Evolutionary conservation across 2,888 invertebrate genomes (phyloP).

Genomic region (Thysanoteuthis rhombus): DNA sequence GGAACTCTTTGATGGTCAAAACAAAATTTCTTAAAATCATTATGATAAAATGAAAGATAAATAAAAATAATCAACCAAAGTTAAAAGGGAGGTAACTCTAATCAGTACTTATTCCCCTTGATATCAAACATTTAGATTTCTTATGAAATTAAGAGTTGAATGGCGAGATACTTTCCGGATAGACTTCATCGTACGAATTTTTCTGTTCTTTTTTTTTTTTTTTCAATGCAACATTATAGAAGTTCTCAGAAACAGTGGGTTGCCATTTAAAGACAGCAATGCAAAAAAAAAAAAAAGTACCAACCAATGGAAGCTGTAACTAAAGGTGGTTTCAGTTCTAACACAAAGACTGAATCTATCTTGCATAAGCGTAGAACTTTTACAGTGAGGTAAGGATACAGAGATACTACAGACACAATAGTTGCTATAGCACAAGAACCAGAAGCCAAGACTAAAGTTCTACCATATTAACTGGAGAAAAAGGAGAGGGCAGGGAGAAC

Average conservation of each 20-base stretch:
- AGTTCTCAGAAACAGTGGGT: not conserved
- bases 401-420: not conserved
- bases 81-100: too few relatives aligned
- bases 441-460: not conserved
- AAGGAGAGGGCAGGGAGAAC: not conserved
- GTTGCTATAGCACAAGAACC: not conserved
- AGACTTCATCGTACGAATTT: too few relatives aligned
- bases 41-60: too few relatives aligned
- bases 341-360: not conserved
- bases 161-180: too few relatives aligned
- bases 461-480: not conserved
- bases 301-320: not conserved
- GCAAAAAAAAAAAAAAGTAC: not conserved
- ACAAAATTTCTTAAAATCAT: too few relatives aligned
- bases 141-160: too few relatives aligned
- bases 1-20: too few relatives aligned
- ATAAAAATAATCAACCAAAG: too few relatives aligned
- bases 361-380: not conserved
- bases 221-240: not conserved
- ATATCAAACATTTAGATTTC: too few relatives aligned
- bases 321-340: not conserved
- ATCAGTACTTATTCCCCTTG: too few relatives aligned
- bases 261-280: not conserved
- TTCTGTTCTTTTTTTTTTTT: not conserved
- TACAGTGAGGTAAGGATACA: conserved; percentile 12